Evolutionary conservation across 2,113 vertebrate genomes (phyloP), one percentile per base, ranked within the genome.

Genomic region (Anolis sagrei): DNA sequence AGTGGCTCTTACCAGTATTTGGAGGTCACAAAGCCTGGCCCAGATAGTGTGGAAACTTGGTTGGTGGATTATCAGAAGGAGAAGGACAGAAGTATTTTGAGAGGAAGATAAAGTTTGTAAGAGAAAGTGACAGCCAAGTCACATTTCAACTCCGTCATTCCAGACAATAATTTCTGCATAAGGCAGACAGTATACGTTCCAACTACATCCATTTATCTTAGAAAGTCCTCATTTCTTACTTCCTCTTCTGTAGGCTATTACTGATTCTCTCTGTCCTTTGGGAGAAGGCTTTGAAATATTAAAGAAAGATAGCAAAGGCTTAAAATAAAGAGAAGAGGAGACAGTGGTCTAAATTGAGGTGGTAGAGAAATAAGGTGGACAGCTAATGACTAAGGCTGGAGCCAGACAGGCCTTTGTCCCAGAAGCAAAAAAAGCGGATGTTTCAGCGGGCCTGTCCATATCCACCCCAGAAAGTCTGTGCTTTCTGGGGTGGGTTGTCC

Each of bases 31-130:
- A 23, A 80, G 87, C 82, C 51, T 93, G 91, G 92, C 88, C 86
- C 89, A 92, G 91, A 90, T 93, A 92, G 81, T 72, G 54, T 89
- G 91, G 84, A 94, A 90, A 91, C 76, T 77, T 88, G 69, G 77
- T 79, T 89, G 79, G 61, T 44, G 86, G 79, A 84, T 92, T 94
- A 90, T 91, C 86, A 85, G 72, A 58, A 88, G 76, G 3, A 86
- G 76, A 66, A 80, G 61, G 79, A 86, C 54, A 89, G 19, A 88
- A 80, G 10, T 92, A 90, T 89, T 87, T 91, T 88, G 86, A 90
- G 74, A 87, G 75, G 86, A 70, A 90, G 82, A 72, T 78, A 81
- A 80, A 81, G 87, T 87, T 90, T 95, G 76, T 66, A 91, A 91
- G 51, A 62, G 66, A 81, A 88, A 81, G 84, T 0, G 0, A 86